Evolutionary conservation across 2,888 invertebrate genomes (phyloP).

Genomic region (Cetonia aurata): DNA sequence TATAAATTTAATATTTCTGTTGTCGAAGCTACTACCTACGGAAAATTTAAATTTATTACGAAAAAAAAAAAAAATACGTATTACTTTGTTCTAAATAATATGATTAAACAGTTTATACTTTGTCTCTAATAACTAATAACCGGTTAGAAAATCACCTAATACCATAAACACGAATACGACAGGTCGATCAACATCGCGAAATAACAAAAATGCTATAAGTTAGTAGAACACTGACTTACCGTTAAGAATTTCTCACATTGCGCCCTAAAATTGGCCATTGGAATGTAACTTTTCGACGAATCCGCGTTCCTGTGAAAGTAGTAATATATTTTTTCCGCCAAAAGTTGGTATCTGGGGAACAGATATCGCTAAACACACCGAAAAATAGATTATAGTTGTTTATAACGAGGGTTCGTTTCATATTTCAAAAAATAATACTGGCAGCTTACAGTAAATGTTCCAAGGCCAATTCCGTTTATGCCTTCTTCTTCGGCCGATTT

Average conservation of each 20-base stretch:
- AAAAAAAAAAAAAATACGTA: too few species aligned
- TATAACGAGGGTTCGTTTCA: conserved; percentile 50
- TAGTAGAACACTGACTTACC: conserved; percentile 57
- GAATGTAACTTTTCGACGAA: conserved; percentile 74
- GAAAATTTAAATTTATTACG: too few species aligned
- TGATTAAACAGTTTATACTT: too few species aligned
- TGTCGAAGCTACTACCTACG: too few species aligned
- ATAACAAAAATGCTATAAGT: not conserved
- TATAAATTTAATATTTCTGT: too few species aligned
- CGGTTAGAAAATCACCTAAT: too few species aligned
- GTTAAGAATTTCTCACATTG: conserved; percentile 78
- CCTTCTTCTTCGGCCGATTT: conserved; percentile 78
- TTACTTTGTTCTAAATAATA: too few species aligned
- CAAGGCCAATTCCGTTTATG: conserved; percentile 77
- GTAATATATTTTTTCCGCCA: conserved; percentile 77
- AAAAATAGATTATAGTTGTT: conserved; percentile 37
- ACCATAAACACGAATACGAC: not conserved
- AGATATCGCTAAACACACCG: conserved; percentile 74
- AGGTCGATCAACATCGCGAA: not conserved
- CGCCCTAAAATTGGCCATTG: conserved; percentile 75
- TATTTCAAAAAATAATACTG: not conserved
- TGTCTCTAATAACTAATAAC: too few species aligned
- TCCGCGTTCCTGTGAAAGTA: conserved; percentile 73
- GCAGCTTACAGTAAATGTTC: conserved; percentile 72
- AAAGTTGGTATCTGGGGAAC: conserved; percentile 82